Conservation (phyloP, 2,888 invertebrate genomes). For the Nomada flava region DNA sequence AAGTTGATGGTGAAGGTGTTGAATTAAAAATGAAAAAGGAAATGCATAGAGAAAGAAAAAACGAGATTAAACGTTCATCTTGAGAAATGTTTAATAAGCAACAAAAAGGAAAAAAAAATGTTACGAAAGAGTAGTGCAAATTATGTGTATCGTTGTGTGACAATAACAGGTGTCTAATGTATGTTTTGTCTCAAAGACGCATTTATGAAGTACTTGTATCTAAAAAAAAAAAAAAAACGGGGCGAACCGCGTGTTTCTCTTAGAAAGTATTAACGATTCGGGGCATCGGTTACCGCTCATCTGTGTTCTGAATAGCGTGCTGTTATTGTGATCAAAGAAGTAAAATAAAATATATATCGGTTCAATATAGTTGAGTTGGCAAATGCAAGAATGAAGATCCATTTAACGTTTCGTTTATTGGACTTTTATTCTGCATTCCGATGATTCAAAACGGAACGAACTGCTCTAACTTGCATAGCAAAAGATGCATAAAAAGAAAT, state of each 20-base stretch:
- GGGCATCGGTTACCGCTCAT: conserved; percentile 52
- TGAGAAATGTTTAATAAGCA: conserved; percentile 27
- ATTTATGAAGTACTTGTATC: conserved; percentile 52
- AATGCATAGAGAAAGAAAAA: conserved; percentile 1
- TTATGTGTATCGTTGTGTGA: conserved; percentile 78
- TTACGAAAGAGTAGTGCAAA: conserved; percentile 72
- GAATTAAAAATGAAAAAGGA: conserved; percentile 63
- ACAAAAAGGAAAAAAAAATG: conserved; percentile 29
- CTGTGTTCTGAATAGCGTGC: conserved; percentile 55
- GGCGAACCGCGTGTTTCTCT: conserved; percentile 53
- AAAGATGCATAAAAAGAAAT: conserved; percentile 33
- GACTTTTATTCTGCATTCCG: conserved; percentile 42
- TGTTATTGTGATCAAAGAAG: conserved; percentile 40
- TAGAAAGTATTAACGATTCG: conserved; percentile 47
- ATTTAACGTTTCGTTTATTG: conserved; percentile 39
- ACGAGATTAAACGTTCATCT: conserved; percentile 25
- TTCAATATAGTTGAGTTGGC: conserved; percentile 41
- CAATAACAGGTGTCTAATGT: conserved; percentile 80
- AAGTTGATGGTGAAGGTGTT: conserved; percentile 87
- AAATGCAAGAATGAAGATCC: conserved; percentile 43
- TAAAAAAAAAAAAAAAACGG: conserved; percentile 39
- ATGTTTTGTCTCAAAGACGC: conserved; percentile 60
- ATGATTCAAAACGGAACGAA: conserved; percentile 38
- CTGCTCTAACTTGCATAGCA: conserved; percentile 27
- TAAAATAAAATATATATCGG: conserved; percentile 36